Evolutionary conservation across 2,113 vertebrate species (phyloP).

Genomic region (Microtus montanus): DNA sequence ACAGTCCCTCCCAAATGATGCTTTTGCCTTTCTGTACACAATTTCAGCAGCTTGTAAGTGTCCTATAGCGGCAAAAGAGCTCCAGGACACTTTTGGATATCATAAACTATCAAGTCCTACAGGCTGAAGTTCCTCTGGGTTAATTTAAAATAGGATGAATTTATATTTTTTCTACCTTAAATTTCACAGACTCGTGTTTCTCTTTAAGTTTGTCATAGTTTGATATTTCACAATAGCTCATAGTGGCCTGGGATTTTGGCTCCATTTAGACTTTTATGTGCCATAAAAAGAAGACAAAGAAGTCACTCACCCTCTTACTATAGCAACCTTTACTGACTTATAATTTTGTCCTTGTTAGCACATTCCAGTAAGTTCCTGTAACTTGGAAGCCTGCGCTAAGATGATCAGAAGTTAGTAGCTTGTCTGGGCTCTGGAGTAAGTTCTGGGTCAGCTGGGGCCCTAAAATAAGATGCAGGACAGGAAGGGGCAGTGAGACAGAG

Average conservation of each 20-base stretch:
- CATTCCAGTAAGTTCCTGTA: not conserved
- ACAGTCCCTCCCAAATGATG: not conserved
- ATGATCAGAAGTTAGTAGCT: not conserved
- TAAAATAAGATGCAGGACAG: too few relatives aligned
- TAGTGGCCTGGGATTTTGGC: not conserved
- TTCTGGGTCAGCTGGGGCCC: not conserved
- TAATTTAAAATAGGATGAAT: not conserved
- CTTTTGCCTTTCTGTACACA: fast-evolving
- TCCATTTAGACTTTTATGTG: not conserved
- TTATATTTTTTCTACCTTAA: not conserved
- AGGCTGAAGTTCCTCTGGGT: not conserved
- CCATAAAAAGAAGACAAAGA: not conserved
- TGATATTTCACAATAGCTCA: not conserved
- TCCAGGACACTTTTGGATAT: not conserved
- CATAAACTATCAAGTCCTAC: not conserved
- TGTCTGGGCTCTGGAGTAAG: not conserved
- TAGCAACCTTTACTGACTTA: not conserved
- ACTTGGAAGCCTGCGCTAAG: not conserved
- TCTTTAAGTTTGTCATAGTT: not conserved
- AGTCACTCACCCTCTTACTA: not conserved
- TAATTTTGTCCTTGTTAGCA: not conserved
- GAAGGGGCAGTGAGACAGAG: not conserved
- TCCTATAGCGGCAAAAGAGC: not conserved
- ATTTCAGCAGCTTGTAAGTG: not conserved
- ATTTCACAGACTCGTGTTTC: not conserved